Base-by-base conservation (phyloP, 2,797 vertebrate species). In the Rhadinocentrus ornatus region DNA sequence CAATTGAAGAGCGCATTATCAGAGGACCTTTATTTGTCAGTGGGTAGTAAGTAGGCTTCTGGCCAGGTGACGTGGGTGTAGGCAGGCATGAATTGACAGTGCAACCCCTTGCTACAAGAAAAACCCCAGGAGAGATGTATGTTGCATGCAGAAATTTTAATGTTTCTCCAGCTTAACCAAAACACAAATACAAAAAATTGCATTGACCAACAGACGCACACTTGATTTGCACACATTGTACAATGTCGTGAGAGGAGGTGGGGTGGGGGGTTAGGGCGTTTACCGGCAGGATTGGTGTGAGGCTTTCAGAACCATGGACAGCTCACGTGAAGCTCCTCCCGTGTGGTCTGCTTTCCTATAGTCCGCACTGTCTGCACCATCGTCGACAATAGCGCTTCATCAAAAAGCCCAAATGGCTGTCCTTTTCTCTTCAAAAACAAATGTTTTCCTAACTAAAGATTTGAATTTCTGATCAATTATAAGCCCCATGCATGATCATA, bases 271-370 rank as follows among this genome's bases (percentile, higher is more conserved):
- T 73, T 86, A 90, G 91, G 93, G 93, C 93, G 93, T 93, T 91
- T 82, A 93, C 93, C 91, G 69, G 71, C 85, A 83, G 74, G 87
- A 82, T 72, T 91, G 83, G 85, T 71, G 78, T 75, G 78, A 87
- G 77, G 82, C 69, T 82, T 89, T 92, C 89, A 93, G 89, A 24
- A 92, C 91, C 91, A 89, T 72, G 91, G 91, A 92, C 90, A 93
- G 91, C 87, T 92, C 89, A 75, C 71, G 71, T 80, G 76, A 82
- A 77, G 78, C 64, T 74, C 69, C 22, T 73, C 76, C 53, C 37
- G 27, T 64, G 73, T 63, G 67, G 53, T 85, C 61, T 37, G 2
- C 48, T 64, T 48, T 65, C 39, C 26, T 46, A 39, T 68, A n/a
- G 73, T 77, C 77, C 60, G 58, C 66, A 72, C 73, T 7, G 60